Percentiles rank a stretch among this genome's conserved stretches.
phyloP scores from a whole-genome alignment of 2,888 invertebrate genomes.

The Axea sp. region DNA sequence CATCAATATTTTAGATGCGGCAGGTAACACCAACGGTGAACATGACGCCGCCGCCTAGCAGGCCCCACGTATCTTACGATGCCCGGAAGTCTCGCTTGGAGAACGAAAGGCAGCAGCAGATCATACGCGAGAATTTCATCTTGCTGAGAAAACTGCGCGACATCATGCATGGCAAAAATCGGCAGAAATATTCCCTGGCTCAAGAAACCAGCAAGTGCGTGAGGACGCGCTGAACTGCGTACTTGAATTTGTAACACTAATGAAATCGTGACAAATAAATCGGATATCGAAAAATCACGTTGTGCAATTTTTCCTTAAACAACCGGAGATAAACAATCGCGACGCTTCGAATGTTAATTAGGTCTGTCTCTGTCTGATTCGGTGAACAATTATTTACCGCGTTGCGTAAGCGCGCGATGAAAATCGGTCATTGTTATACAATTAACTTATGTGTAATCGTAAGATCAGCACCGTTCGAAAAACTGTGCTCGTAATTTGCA shows the following conservation, averaged over 20 bases:
- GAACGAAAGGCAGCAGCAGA: constrained; percentile 72
- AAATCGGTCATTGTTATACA: constrained; percentile 16
- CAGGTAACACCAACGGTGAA: constrained; percentile 72
- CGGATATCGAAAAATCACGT: constrained; percentile 4
- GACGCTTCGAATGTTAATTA: background rate
- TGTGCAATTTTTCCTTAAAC: constrained; percentile 5
- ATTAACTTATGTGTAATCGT: no score
- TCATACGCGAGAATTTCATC: constrained; percentile 75
- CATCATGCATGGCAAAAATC: constrained; percentile 73
- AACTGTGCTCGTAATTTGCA: no score
- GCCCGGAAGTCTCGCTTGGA: constrained; percentile 75
- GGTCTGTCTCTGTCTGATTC: background rate
- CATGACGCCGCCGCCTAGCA: constrained; percentile 69
- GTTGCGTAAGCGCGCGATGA: constrained; percentile 17
- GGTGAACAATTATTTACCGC: constrained; percentile 6
- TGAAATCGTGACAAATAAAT: constrained; percentile 6
- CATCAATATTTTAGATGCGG: no score
- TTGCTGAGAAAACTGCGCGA: constrained; percentile 71
- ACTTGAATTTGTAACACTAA: background rate
- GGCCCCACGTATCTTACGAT: constrained; percentile 72
- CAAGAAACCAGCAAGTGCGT: constrained; percentile 71
- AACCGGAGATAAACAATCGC: background rate
- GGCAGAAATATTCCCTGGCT: constrained; percentile 65
- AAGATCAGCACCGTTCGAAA: no score
- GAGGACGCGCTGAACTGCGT: constrained; percentile 65